Conservation (phyloP, 2,888 invertebrate species). For the Vannuccia rotundouncinata region DNA sequence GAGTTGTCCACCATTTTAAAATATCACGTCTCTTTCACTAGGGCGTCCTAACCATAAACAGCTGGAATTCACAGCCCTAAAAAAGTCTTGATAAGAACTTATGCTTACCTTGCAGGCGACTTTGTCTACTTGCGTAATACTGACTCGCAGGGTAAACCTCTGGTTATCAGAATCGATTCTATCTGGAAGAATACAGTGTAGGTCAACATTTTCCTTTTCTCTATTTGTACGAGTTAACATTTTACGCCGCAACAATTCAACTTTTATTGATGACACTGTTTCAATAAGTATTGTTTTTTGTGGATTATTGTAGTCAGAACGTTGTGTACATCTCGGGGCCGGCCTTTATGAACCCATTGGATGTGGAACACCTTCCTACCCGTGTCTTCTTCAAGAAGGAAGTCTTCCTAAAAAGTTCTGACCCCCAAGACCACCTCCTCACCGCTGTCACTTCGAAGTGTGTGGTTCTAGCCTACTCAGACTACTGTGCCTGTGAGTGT, state of each 20-base stretch:
- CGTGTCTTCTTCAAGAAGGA: conserved; percentile 82
- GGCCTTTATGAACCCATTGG: conserved; percentile 79
- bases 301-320: too few species aligned
- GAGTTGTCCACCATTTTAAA: too few species aligned
- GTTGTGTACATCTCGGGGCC: conserved; percentile 84
- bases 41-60: too few species aligned
- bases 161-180: conserved; percentile 32
- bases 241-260: too few species aligned
- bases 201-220: too few species aligned
- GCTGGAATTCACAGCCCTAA: too few species aligned
- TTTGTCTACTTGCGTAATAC: conserved; percentile 76
- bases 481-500: conserved; percentile 78
- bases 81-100: too few species aligned
- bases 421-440: conserved; percentile 75
- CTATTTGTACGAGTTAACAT: too few species aligned
- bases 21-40: too few species aligned
- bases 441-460: conserved; percentile 85
- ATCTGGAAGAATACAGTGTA: conserved; percentile 39
- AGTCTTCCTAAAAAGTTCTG: conserved; percentile 78
- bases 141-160: background rate
- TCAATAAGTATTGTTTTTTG: too few species aligned
- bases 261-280: too few species aligned
- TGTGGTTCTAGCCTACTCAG: conserved; percentile 77
- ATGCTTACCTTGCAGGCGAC: conserved; percentile 62
- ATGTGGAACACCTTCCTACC: conserved; percentile 68